Evolutionary conservation across 2,113 vertebrate genomes (phyloP), one percentile per base, ranked within the genome.

Genomic region (Etheostoma spectabile): DNA sequence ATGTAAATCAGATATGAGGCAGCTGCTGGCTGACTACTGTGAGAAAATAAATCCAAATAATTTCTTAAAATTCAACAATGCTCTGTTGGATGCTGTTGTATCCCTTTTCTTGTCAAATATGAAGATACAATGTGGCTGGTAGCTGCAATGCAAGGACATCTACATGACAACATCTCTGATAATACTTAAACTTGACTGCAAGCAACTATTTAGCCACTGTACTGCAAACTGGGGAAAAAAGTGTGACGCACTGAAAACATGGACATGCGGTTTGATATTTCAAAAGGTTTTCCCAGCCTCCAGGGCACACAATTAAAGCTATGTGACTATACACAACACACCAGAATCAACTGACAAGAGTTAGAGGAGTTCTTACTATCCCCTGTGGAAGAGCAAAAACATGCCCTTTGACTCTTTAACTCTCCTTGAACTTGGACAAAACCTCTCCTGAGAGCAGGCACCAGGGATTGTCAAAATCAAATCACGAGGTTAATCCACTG

Each of bases 401-500:
- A 45, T n/a, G 71, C 71, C 62, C 77, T 55, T 77, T 18, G n/a
- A 83, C 81, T 85, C 82, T 53, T 87, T 73, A 80, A 61, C 77
- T 87, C 77, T 75, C 57, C 74, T 53, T 85, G 80, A 91, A 91
- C 83, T 78, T 74, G 51, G 57, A 68, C 74, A 67, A n/a, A 79
- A 85, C 70, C 59, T 61, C 48, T 48, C 46, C 24, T 7, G 62
- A 73, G 68, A 82, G 63, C 74, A 56, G 73, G 82, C 68, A 46
- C 74, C 24, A 14, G 68, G 46, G 35, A 82, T 79, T 72, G 72
- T 64, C 79, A 73, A 79, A 86, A 84, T 73, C 22, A 62, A 91
- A 89, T 82, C 24, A 80, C 38, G 62, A 86, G 77, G 76, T 76
- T 85, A 86, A 91, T 86, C 52, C 77, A 67, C 33, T 77, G 85